A percentile compares a stretch with the other conserved stretches of the same genome.
Evolutionary conservation across 2,888 invertebrate species (phyloP).

Genomic region (Himalopsyche tibetana): DNA sequence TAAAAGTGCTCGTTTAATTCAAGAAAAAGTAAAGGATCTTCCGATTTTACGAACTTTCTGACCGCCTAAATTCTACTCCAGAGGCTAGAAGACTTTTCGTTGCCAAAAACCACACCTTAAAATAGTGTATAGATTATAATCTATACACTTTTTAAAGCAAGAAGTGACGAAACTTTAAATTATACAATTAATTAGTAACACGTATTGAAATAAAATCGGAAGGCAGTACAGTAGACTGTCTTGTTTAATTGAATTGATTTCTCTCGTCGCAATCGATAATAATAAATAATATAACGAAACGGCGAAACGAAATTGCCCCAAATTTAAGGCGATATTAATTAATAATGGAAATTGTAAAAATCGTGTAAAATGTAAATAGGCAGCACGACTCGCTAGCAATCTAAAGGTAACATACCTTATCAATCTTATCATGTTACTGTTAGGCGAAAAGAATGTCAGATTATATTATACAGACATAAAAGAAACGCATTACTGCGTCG

Average conservation of each 20-base stretch:
- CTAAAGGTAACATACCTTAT: too few species aligned
- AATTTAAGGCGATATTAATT: background rate
- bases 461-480: too few species aligned
- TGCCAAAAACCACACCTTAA: background rate
- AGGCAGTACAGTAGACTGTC: background rate
- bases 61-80: too few species aligned
- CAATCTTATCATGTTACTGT: too few species aligned
- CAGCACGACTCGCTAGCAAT: too few species aligned
- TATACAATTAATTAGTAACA: background rate
- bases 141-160: too few species aligned
- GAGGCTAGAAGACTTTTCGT: background rate
- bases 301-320: background rate
- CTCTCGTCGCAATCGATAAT: background rate
- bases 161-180: background rate
- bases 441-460: too few species aligned
- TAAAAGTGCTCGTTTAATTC: too few species aligned
- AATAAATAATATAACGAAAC: background rate
- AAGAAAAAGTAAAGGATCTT: too few species aligned
- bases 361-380: background rate
- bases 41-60: too few species aligned
- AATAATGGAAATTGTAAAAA: background rate
- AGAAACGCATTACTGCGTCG: too few species aligned
- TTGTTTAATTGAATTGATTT: conserved; percentile 1
- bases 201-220: background rate
- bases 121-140: background rate